A percentile compares a stretch with the other conserved stretches of the same genome.
phyloP scores from a whole-genome alignment of 2,888 invertebrate species.

The Cephus rjabovi region DNA sequence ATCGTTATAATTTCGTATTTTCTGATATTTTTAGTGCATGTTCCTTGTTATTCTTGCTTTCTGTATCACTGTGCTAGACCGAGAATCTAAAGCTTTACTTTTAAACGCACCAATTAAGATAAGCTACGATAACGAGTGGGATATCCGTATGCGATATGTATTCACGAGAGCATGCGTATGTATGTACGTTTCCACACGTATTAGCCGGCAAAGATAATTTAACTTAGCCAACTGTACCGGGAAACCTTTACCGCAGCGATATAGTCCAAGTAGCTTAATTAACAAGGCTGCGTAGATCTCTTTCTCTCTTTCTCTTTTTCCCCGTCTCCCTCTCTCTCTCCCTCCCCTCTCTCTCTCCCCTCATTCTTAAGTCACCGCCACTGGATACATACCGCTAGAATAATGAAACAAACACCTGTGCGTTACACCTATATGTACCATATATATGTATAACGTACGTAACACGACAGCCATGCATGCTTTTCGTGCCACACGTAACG shows the following conservation, averaged over 20 bases:
- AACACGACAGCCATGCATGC: not conserved
- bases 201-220: constrained; percentile 20
- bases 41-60: no score
- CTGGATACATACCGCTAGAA: not conserved
- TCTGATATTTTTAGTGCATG: no score
- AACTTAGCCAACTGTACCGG: constrained; percentile 9
- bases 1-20: no score
- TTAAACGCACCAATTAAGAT: constrained; percentile 44
- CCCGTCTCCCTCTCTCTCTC: no score
- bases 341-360: no score
- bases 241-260: not conserved
- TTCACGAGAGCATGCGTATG: not conserved
- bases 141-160: constrained; percentile 37
- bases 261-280: not conserved
- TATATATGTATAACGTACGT: not conserved
- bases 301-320: no score
- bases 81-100: constrained; percentile 13
- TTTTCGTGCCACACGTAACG: not conserved
- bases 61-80: not conserved
- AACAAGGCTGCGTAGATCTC: no score
- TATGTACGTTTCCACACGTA: not conserved
- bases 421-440: not conserved
- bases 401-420: not conserved
- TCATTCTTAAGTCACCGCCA: not conserved
- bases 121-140: constrained; percentile 37